These are phyloP conservation scores for Drosophila leontia DNA, from an alignment of 1,140 invertebrate species.

Conservation along the genomic window DNA sequence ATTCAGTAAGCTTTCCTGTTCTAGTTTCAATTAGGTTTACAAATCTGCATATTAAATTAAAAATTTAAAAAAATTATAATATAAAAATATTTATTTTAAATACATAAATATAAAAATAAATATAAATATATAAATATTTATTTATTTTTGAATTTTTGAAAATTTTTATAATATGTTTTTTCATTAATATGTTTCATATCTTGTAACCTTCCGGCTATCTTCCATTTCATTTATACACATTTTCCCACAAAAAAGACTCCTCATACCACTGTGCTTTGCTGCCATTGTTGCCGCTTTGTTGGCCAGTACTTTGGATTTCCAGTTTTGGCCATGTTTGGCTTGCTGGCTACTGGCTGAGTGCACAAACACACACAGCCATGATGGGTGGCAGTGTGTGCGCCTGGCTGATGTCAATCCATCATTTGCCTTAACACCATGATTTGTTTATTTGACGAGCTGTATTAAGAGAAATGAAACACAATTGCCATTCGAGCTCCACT, in stretches of 20 bases:
- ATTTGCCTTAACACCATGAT: conserved; percentile 71
- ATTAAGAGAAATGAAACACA: conserved; percentile 62
- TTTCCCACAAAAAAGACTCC: background rate
- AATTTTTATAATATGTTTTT: too few species aligned
- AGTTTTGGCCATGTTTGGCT: conserved; percentile 49
- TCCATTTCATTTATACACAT: background rate
- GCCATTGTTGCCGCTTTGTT: conserved; percentile 48
- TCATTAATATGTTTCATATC: background rate
- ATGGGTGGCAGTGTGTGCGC: background rate
- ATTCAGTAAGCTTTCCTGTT: too few species aligned
- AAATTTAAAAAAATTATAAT: too few species aligned
- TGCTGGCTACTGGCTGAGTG: conserved; percentile 53
- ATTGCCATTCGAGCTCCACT: conserved; percentile 44
- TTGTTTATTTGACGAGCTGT: conserved; percentile 71
- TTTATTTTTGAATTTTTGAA: too few species aligned
- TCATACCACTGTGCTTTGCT: conserved; percentile 40
- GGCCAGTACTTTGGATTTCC: conserved; percentile 61
- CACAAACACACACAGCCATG: conserved; percentile 20
- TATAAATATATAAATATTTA: too few species aligned
- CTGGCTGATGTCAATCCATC: conserved; percentile 69
- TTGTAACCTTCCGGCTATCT: background rate
- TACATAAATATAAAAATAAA: too few species aligned
- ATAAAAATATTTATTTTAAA: too few species aligned
- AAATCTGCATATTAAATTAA: too few species aligned
- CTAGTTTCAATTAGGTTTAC: too few species aligned